Evolutionary conservation across 1,140 invertebrate genomes (phyloP).

Genomic region (Rhagoletis zephyria): DNA sequence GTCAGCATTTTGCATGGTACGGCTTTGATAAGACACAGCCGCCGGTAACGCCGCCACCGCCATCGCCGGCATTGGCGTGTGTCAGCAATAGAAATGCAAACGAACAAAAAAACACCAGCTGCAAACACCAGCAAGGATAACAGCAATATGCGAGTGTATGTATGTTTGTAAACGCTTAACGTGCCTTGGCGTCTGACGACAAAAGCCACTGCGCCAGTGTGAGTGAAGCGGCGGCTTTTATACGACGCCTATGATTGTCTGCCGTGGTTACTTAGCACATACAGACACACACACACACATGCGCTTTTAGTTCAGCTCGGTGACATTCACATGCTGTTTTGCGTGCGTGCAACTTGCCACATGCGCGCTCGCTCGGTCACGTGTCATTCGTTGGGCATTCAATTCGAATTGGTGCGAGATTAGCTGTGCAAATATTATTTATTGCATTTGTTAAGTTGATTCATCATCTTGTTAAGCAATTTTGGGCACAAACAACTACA

Average conservation of each 20-base stretch:
- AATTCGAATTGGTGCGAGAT: slow-evolving; percentile 58
- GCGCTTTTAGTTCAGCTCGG: not conserved
- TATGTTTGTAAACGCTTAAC: not conserved
- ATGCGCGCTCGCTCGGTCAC: slow-evolving; percentile 33
- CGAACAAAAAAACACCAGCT: not conserved
- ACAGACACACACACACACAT: not conserved
- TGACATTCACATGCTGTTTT: slow-evolving; percentile 29
- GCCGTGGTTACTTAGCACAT: slow-evolving; percentile 9
- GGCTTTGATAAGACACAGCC: slow-evolving; percentile 45
- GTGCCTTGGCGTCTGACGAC: not conserved
- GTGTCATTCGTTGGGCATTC: slow-evolving; percentile 35
- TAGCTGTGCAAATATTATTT: slow-evolving; percentile 71
- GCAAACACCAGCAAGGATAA: not conserved
- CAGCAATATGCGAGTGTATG: not conserved
- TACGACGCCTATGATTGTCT: not conserved
- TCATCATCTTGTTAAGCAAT: slow-evolving; percentile 65
- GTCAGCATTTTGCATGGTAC: slow-evolving; percentile 52
- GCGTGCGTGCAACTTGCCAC: not conserved
- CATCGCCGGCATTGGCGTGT: slow-evolving; percentile 5
- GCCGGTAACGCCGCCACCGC: not conserved
- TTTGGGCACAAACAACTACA: slow-evolving; percentile 26
- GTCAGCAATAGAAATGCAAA: slow-evolving; percentile 55
- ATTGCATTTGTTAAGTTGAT: slow-evolving; percentile 68
- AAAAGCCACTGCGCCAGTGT: not conserved
- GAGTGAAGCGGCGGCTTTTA: slow-evolving; percentile 10